A percentile compares a stretch with the other conserved stretches of the same genome.
These are phyloP conservation scores for Epinotia demarniana DNA, from an alignment of 2,888 invertebrate genomes.

Conservation along the genomic window DNA sequence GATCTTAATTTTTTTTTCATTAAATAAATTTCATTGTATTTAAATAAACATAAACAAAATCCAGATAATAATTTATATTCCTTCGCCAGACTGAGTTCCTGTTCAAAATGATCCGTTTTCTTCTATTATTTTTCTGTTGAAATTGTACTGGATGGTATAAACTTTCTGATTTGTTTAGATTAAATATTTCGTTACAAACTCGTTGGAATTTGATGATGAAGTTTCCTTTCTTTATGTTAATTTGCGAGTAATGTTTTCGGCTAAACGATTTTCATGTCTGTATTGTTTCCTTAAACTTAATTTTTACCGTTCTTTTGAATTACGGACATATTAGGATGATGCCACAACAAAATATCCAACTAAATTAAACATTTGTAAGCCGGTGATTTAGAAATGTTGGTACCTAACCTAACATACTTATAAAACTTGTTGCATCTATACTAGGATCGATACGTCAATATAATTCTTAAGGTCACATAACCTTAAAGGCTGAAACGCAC, in stretches of 20 bases:
- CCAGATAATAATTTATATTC: not conserved
- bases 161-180: slow-evolving; percentile 51
- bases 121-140: slow-evolving; percentile 47
- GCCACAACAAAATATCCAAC: too few relatives aligned
- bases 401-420: not conserved
- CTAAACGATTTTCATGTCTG: slow-evolving; percentile 47
- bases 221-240: slow-evolving; percentile 48
- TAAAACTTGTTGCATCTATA: not conserved
- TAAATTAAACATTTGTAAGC: not conserved
- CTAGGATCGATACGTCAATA: not conserved
- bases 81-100: not conserved
- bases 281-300: slow-evolving; percentile 22
- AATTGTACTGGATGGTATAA: slow-evolving; percentile 66
- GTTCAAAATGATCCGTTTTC: slow-evolving; percentile 43
- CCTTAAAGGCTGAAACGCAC: too few relatives aligned
- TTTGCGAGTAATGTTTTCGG: slow-evolving; percentile 45
- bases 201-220: slow-evolving; percentile 51
- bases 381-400: not conserved
- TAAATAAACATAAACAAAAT: not conserved
- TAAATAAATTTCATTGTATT: too few relatives aligned
- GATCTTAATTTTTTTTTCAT: too few relatives aligned
- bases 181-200: slow-evolving; percentile 49
- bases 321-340: not conserved
- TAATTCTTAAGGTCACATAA: not conserved
- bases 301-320: slow-evolving; percentile 11